These are phyloP conservation scores for Pachymerium ferrugineum DNA, from an alignment of 2,888 invertebrate genomes.

Conservation along the genomic window DNA sequence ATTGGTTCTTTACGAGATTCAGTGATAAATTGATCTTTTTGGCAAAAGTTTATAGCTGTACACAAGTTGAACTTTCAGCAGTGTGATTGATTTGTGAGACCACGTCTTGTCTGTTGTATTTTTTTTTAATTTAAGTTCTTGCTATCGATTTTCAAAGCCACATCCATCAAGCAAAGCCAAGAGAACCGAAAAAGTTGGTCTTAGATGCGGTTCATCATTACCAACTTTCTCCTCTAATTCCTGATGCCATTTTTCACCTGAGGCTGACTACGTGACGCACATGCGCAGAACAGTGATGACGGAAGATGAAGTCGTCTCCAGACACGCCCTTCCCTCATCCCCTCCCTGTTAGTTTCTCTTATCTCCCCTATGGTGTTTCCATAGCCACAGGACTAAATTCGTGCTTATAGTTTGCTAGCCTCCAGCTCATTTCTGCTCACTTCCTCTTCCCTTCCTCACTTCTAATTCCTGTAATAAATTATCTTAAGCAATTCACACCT, in stretches of 20 bases:
- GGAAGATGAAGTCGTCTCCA: slow-evolving; percentile 33
- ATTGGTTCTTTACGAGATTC: too few relatives aligned
- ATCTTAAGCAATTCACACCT: slow-evolving; percentile 31
- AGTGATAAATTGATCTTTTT: too few relatives aligned
- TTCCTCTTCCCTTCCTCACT: slow-evolving; percentile 26
- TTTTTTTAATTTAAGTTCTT: too few relatives aligned
- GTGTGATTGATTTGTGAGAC: too few relatives aligned
- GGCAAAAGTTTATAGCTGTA: too few relatives aligned
- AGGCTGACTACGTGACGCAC: slow-evolving; percentile 29
- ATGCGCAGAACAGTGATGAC: slow-evolving; percentile 29
- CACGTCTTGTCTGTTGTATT: too few relatives aligned
- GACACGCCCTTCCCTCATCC: slow-evolving; percentile 16
- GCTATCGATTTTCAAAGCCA: neutral
- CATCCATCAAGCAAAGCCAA: neutral
- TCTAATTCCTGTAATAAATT: slow-evolving; percentile 33
- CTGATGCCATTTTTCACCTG: slow-evolving; percentile 17
- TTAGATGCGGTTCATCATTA: slow-evolving; percentile 14
- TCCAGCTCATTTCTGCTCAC: slow-evolving; percentile 25
- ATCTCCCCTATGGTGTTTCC: slow-evolving; percentile 30
- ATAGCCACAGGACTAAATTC: slow-evolving; percentile 23
- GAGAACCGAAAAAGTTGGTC: neutral
- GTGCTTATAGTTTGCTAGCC: slow-evolving; percentile 24
- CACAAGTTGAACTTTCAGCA: too few relatives aligned
- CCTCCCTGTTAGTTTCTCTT: slow-evolving; percentile 36
- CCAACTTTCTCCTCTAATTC: neutral